A percentile compares a stretch with the other conserved stretches of the same genome.
phyloP scores from a whole-genome alignment of 2,797 vertebrate genomes.

The Gymnoscopelus braueri region DNA sequence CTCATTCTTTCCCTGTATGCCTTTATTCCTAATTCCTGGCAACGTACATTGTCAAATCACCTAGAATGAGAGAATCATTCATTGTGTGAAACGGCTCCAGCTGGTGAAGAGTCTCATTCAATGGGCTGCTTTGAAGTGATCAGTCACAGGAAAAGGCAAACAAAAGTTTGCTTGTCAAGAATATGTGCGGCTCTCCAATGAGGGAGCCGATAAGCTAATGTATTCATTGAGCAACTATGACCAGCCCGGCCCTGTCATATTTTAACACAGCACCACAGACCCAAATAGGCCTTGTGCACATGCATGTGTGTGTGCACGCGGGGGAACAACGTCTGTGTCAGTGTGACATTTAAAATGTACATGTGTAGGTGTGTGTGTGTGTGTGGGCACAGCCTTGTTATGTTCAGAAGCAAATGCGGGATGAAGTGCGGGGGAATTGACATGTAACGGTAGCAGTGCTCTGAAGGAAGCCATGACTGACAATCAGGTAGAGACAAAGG shows the following conservation, averaged over 20 bases:
- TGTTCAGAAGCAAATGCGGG: constrained; percentile 60
- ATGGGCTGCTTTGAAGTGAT: neutral
- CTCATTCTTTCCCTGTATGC: too few relatives aligned
- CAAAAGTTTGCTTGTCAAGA: constrained; percentile 6
- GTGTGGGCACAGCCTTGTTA: constrained; percentile 36
- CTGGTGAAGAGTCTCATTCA: neutral
- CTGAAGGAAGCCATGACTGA: constrained; percentile 72
- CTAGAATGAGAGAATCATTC: neutral
- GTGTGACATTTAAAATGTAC: neutral
- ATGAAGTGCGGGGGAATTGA: constrained; percentile 65
- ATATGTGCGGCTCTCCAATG: neutral
- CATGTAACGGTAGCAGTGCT: constrained; percentile 65
- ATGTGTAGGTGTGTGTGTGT: neutral
- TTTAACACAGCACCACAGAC: constrained; percentile 29
- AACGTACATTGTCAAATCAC: neutral
- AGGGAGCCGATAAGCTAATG: constrained; percentile 43
- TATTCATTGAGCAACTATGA: constrained; percentile 26
- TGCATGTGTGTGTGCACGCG: neutral
- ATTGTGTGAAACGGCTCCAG: neutral
- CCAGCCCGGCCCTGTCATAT: constrained; percentile 26
- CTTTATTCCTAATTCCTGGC: neutral
- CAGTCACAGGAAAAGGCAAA: neutral
- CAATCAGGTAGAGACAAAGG: constrained; percentile 67
- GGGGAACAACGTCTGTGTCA: neutral
- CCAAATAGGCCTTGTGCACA: constrained; percentile 30